Evolutionary conservation across 2,888 invertebrate genomes (phyloP).

Genomic region (Melinaea marsaeus): DNA sequence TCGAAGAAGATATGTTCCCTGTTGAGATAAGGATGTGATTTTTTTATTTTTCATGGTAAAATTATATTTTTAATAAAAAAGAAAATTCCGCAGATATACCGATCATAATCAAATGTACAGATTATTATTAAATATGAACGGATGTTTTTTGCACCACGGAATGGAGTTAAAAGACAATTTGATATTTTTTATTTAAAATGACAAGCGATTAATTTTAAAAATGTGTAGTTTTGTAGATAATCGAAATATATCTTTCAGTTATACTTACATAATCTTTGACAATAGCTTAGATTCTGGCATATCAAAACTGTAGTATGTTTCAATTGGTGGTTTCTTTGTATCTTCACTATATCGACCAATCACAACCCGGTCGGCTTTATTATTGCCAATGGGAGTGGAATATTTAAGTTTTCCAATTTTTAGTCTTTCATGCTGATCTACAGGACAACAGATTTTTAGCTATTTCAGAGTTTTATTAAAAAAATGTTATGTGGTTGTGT

Average conservation of each 20-base stretch:
- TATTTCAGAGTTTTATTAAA: conserved; percentile 28
- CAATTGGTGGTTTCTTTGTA: conserved; percentile 45
- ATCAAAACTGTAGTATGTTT: conserved; percentile 26
- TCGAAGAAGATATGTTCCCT: too few species aligned
- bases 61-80: too few species aligned
- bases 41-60: too few species aligned
- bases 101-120: too few species aligned
- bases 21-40: too few species aligned
- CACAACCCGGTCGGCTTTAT: conserved; percentile 8
- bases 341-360: conserved; percentile 25
- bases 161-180: too few species aligned
- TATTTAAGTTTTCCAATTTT: conserved; percentile 15
- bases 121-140: too few species aligned
- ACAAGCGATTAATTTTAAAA: too few species aligned
- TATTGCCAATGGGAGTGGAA: conserved; percentile 36
- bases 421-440: conserved; percentile 12
- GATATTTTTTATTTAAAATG: too few species aligned
- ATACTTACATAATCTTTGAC: conserved; percentile 42
- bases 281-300: conserved; percentile 23
- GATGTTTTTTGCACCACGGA: too few species aligned
- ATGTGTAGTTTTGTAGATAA: too few species aligned
- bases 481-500: conserved; percentile 28
- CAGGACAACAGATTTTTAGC: conserved; percentile 16
- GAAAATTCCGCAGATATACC: too few species aligned
- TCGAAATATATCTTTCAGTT: not conserved